phyloP scores from a whole-genome alignment of 2,797 vertebrate genomes.

The Pseudochirops corinnae region DNA sequence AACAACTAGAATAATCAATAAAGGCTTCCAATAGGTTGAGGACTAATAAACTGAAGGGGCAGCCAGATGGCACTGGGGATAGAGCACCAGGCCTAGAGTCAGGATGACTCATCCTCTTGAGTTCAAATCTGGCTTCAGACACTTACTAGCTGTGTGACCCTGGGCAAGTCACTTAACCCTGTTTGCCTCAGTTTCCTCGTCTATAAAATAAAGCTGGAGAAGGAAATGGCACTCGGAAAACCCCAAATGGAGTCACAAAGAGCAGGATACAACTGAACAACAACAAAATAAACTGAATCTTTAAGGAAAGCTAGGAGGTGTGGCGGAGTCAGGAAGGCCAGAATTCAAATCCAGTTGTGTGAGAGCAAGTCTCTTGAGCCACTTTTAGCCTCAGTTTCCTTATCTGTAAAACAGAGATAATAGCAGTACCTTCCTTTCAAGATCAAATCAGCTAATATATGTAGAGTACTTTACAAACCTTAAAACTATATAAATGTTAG shows the following conservation, averaged over 20 bases:
- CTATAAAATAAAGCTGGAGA: not conserved
- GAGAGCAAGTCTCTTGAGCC: not conserved
- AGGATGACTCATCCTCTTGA: not conserved
- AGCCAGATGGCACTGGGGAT: not conserved
- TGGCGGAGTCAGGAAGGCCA: not conserved
- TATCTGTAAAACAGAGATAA: not conserved
- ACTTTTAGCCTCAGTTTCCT: not conserved
- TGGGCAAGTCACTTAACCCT: not conserved
- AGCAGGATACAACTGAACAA: not conserved
- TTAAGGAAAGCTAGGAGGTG: not conserved
- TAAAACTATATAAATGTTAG: not conserved
- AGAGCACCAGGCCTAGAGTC: not conserved
- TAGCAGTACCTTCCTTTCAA: not conserved
- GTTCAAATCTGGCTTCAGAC: not conserved
- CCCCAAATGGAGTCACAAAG: not conserved
- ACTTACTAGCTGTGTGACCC: not conserved
- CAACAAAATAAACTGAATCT: not conserved
- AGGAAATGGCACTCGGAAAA: not conserved
- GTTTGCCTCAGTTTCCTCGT: not conserved
- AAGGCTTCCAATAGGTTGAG: not conserved
- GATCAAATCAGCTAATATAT: not conserved
- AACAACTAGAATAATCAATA: not conserved
- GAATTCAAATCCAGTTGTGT: not conserved
- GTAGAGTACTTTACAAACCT: not conserved
- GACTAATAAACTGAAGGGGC: not conserved